Base-by-base conservation (phyloP, 2,888 invertebrate species). In the Meloe dianella region DNA sequence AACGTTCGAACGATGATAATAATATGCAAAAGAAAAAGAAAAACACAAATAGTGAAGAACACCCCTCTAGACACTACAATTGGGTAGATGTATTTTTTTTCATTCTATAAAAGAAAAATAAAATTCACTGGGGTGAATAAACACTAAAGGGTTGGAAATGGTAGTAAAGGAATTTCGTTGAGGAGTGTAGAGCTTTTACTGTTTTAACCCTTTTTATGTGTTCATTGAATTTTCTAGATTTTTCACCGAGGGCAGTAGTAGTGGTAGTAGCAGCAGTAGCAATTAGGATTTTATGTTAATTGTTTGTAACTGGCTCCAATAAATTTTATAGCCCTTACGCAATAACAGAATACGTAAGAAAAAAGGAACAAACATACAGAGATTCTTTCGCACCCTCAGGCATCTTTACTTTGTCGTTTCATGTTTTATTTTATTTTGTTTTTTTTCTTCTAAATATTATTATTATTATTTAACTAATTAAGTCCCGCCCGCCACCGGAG, bases 251-350 rank as follows among this genome's bases (percentile, higher is more conserved):
- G 74, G 78, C 74, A 75, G 78, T n/a, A n/a, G n/a, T n/a, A n/a
- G n/a, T n/a, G n/a, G n/a, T n/a, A n/a, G n/a, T n/a, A n/a, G n/a
- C n/a, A n/a, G n/a, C n/a, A n/a, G n/a, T 1, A 41, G 41, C 79
- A 78, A 78, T 79, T 80, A 78, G 79, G 78, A 79, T 80, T 78
- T 79, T 79, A 79, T 79, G 79, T 78, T 80, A 79, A 80, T 80
- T 80, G 79, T 78, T 79, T 79, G 77, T 77, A 77, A 78, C 77
- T 76, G 77, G 77, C 75, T 73, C 71, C 77, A 74, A 78, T 78
- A 78, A 79, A 79, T 77, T 79, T 77, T 77, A 75, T 74, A 69
- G 69, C 73, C 74, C 70, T 71, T 70, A 73, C 74, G 73, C 66
- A 71, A 70, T 63, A 64, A 58, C 35, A 65, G 68, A 64, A 63